Base-by-base conservation (phyloP, 2,888 invertebrate species). In the Tridacna gigas region DNA sequence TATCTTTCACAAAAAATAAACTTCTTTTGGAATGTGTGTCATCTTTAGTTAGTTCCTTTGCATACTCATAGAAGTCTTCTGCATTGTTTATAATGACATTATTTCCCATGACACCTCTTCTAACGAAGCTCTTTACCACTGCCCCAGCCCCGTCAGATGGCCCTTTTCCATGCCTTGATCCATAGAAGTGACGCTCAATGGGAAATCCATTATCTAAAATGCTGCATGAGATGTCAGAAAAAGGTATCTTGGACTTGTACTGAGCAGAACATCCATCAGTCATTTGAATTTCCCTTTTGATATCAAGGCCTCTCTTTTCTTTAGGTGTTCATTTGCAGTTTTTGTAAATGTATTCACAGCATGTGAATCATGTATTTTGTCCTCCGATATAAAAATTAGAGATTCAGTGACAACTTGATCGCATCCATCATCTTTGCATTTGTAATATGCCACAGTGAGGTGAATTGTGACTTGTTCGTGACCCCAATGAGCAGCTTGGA, bases 401-500 rank as follows among this genome's bases (percentile, higher is more conserved):
- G 71, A 28, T 79, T 88, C 83, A 65, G 75, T 79, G n/a, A 86
- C 82, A 60, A 80, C 73, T 15, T 83, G 48, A 25, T 81, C 28
- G 74, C 84, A 87, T 18, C 63, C 63, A 48, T 83, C 81, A 56
- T 69, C 79, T 60, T 56, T 47, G 48, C 88, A 86, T 45, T 63
- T 80, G 60, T 81, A 86, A 69, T 81, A 84, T 56, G 79, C 79
- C 15, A 84, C 82, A 18, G 75, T 83, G 22, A 82, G 71, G 37
- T 79, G 74, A 20, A 87, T 37, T 13, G 87, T 85, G 15, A 83
- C 83, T 76, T 78, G 80, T 26, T 83, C 76, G 66, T 85, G 80
- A 12, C 69, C 65, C 82, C 79, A 88, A 48, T 88, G 86, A 15
- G 82, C 86, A 37, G 67, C 78, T 61, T 87, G 85, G 13, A 87